Evolutionary conservation across 1,140 invertebrate species (phyloP).

Genomic region (Stegodyphus dumicola): DNA sequence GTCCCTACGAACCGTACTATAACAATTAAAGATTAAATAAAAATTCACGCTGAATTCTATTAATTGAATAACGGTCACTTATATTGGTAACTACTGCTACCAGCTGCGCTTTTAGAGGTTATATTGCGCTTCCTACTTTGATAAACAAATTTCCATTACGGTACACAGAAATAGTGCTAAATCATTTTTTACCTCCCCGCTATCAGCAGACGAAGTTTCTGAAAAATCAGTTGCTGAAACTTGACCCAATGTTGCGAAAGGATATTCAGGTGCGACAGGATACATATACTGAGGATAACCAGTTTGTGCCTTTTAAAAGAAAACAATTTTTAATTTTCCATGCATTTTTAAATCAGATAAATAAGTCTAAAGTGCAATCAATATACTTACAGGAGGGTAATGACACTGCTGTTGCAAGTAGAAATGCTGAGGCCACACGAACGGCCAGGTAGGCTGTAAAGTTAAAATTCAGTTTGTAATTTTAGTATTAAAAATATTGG

Average conservation of each 20-base stretch:
- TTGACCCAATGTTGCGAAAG: not conserved
- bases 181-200: constrained; percentile 26
- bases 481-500: not conserved
- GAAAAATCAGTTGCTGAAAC: constrained; percentile 32
- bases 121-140: too few relatives aligned
- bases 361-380: too few relatives aligned
- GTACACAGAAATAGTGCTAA: not conserved
- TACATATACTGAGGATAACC: constrained; percentile 42
- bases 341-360: not conserved
- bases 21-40: too few relatives aligned
- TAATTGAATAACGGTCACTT: too few relatives aligned
- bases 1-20: too few relatives aligned
- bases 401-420: constrained; percentile 37
- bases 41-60: too few relatives aligned
- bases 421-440: constrained; percentile 45
- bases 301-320: constrained; percentile 16
- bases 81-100: too few relatives aligned
- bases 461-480: not conserved
- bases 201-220: constrained; percentile 51
- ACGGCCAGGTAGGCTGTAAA: constrained; percentile 11
- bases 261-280: constrained; percentile 21
- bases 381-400: constrained; percentile 34
- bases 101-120: too few relatives aligned
- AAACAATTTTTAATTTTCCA: not conserved
- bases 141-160: too few relatives aligned